Evolutionary conservation across 2,888 invertebrate species (phyloP).

Genomic region (Torymus aiolomorphi): DNA sequence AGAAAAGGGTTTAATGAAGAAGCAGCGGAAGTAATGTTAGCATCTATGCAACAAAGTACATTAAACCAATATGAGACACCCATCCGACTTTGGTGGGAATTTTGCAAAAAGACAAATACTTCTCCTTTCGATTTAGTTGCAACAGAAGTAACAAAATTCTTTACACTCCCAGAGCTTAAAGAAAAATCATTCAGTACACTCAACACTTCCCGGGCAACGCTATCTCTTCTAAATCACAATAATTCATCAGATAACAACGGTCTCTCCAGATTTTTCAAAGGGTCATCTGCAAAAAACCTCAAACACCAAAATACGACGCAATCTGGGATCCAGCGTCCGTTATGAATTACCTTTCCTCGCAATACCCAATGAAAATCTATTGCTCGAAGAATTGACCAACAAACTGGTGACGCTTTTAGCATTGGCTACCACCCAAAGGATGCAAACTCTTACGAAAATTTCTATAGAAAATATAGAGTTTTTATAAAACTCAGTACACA

Average conservation of each 20-base stretch:
- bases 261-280: slow-evolving; percentile 47
- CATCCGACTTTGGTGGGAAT: slow-evolving; percentile 26
- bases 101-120: neutral
- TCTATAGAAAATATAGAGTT: no score
- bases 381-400: slow-evolving; percentile 39
- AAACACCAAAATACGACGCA: slow-evolving; percentile 47
- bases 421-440: slow-evolving; percentile 51
- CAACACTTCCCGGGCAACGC: no score
- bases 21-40: no score
- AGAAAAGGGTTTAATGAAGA: slow-evolving; percentile 15
- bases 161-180: neutral
- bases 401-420: slow-evolving; percentile 55
- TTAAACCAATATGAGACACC: slow-evolving; percentile 27
- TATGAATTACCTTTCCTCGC: slow-evolving; percentile 27
- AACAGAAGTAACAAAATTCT: slow-evolving; percentile 11
- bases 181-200: slow-evolving; percentile 20
- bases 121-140: neutral
- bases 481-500: no score
- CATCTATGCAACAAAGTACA: no score
- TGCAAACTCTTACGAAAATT: slow-evolving; percentile 46
- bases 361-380: slow-evolving; percentile 46
- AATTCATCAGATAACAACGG: no score
- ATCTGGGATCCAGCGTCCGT: slow-evolving; percentile 55
- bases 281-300: slow-evolving; percentile 44
- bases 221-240: no score